phyloP scores from a whole-genome alignment of 2,113 vertebrate species.

The Platycercus adscitus region DNA sequence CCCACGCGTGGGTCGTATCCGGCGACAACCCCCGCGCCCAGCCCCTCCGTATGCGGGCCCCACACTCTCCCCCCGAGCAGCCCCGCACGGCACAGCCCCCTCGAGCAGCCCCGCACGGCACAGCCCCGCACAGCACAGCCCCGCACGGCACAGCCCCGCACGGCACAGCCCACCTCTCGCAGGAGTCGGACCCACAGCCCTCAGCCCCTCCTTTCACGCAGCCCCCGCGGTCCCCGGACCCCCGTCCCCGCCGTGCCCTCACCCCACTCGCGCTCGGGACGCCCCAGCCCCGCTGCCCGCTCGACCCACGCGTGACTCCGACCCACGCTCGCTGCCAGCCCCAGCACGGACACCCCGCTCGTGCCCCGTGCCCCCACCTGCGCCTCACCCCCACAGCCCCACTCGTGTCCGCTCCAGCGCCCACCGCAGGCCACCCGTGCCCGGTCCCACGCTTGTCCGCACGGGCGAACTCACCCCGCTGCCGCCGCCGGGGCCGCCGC shows the following conservation, averaged over 20 bases:
- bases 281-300: not conserved
- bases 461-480: slow-evolving; percentile 17
- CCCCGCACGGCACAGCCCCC: not conserved
- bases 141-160: not conserved
- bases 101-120: not conserved
- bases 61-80: not conserved
- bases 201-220: not conserved
- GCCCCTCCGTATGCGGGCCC: not conserved
- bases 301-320: not conserved
- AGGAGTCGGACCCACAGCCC: not conserved
- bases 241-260: not conserved
- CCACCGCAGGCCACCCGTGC: not conserved
- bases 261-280: not conserved
- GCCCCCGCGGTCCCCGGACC: not conserved
- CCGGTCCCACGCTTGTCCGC: not conserved
- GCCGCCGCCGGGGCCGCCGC: not conserved
- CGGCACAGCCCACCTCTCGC: not conserved
- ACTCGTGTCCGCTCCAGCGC: not conserved
- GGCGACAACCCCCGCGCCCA: not conserved
- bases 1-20: not conserved
- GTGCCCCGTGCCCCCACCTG: not conserved
- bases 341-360: not conserved
- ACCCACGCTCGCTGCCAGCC: not conserved
- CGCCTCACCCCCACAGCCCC: not conserved
- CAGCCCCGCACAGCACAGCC: not conserved